These are phyloP conservation scores for Hipparchia semele DNA, from an alignment of 2,888 invertebrate species.

Conservation along the genomic window DNA sequence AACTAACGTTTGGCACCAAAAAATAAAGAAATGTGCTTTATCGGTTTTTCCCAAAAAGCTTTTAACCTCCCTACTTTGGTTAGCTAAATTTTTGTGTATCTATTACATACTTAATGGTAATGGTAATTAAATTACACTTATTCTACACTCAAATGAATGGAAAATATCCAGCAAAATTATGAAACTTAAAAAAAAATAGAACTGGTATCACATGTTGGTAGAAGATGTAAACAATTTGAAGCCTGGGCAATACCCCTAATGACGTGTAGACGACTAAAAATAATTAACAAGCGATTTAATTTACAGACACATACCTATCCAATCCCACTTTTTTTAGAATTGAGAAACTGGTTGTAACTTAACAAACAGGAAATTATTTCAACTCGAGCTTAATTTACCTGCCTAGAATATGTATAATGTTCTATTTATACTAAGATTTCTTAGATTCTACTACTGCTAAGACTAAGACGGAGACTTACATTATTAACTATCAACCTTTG, in stretches of 20 bases:
- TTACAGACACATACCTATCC: neutral
- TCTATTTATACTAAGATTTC: neutral
- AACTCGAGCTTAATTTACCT: neutral
- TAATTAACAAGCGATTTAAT: neutral
- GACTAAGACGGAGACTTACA: no score
- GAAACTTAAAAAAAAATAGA: neutral
- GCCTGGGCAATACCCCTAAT: constrained; percentile 10
- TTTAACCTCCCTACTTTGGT: no score
- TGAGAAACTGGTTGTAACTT: neutral
- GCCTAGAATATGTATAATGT: neutral
- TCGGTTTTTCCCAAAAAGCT: no score
- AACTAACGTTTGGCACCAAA: no score
- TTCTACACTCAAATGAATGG: neutral
- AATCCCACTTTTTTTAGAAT: neutral
- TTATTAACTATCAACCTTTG: no score
- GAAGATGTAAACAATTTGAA: neutral
- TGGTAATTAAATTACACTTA: no score
- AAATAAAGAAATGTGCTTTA: no score
- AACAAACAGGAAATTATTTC: constrained; percentile 4
- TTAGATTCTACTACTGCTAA: no score
- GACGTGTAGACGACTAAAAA: neutral
- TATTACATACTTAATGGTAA: no score
- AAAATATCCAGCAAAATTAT: neutral
- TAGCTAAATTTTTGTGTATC: no score
- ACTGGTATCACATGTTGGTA: neutral